Base-by-base conservation (phyloP, 2,888 invertebrate species). In the Phalera bucephala region DNA sequence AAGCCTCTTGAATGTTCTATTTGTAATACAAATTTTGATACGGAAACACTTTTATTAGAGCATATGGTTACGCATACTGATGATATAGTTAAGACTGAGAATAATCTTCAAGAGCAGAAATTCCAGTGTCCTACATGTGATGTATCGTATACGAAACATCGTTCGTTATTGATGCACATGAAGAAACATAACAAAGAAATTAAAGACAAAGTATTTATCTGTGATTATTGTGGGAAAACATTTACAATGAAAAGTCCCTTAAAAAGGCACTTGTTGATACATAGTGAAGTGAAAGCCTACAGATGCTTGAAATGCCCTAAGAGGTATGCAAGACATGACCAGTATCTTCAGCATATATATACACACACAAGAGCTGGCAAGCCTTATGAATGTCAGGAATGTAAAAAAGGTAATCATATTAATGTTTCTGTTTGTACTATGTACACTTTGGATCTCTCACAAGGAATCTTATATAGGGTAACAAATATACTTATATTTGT, bases 281-380 rank as follows among this genome's bases (percentile, higher is more conserved):
- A 93, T 55, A 80, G 76, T 2, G 69, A 83, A n/a, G 78, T 86
- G 1, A 90, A 88, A 39, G 86, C 88, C 0, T 88, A 83, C 43
- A 77, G 80, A 31, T 94, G 94, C 66, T 73, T 74, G 2, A 72
- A 90, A 28, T 93, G 93, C 54, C 73, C 87, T 1, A 93, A 92
- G 56, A 81, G 80, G 1, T 93, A 91, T 56, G 83, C 91, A 0
- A 74, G 93, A 29, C 84, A 87, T 1, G 92, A 93, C 31, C 92
- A 92, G 51, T 67, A 93, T 0, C 79, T 79, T 6, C 81, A 89
- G 38, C 93, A 93, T 62, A 78, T 92, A 72, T 91, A 91, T 48
- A 80, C 82, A n/a, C 93, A 93, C 68, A 80, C n/a, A n/a, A n/a
- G n/a, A n/a, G 91, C 91, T 2, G 65, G 82, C 13, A 93, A 92